These are phyloP conservation scores for Microtus californicus DNA, from an alignment of 2,797 vertebrate species.

Conservation along the genomic window DNA sequence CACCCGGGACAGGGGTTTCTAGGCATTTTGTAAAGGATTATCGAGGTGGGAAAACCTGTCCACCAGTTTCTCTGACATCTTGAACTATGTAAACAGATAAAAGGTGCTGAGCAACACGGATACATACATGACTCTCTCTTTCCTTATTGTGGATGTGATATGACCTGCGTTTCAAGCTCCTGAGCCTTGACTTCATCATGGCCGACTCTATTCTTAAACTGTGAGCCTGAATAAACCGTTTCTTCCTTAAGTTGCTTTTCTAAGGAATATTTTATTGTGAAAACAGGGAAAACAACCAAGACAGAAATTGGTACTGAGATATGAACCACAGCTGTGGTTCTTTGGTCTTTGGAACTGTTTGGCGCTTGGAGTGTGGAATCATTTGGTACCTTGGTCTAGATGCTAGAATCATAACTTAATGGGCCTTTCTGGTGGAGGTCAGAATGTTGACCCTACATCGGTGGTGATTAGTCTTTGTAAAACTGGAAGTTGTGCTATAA, in stretches of 20 bases:
- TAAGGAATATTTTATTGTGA: background rate
- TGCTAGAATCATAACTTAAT: background rate
- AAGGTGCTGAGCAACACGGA: background rate
- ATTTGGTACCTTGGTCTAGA: background rate
- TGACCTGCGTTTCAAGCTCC: background rate
- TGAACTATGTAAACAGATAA: background rate
- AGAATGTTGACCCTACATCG: background rate
- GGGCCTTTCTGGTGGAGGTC: too few species aligned
- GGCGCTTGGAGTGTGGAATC: background rate
- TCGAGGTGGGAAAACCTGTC: too few species aligned
- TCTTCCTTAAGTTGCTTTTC: background rate
- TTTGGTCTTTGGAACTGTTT: background rate
- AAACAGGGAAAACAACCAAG: background rate
- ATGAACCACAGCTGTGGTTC: background rate
- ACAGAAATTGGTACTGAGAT: background rate
- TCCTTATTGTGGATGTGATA: background rate
- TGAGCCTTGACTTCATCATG: background rate
- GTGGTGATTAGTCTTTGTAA: background rate
- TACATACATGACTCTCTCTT: background rate
- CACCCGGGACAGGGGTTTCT: background rate
- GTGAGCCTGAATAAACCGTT: background rate
- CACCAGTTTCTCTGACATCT: too few species aligned
- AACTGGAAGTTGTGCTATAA: background rate
- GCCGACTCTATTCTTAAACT: background rate
- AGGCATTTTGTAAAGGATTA: background rate